phyloP scores from a whole-genome alignment of 2,888 invertebrate genomes.

The Trachelus tabidus region DNA sequence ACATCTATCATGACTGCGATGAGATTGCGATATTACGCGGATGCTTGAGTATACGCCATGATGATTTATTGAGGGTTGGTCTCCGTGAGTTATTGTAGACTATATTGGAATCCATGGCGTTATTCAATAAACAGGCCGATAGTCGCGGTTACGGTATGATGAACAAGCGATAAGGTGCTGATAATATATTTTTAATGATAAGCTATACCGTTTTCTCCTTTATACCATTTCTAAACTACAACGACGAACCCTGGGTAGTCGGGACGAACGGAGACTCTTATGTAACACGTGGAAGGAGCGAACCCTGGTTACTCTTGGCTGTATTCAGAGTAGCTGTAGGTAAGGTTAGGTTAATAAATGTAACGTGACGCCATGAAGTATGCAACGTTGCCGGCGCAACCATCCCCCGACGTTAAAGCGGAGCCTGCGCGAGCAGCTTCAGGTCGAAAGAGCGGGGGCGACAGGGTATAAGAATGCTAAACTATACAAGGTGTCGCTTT shows the following conservation, averaged over 20 bases:
- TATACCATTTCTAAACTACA: neutral
- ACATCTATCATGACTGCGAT: slow-evolving; percentile 1
- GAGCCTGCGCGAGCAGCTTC: slow-evolving; percentile 19
- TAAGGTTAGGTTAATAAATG: slow-evolving; percentile 31
- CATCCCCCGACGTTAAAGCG: slow-evolving; percentile 34
- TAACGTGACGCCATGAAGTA: slow-evolving; percentile 47
- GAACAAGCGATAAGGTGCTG: neutral
- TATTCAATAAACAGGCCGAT: neutral
- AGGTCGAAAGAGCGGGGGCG: slow-evolving; percentile 43
- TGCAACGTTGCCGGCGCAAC: slow-evolving; percentile 51
- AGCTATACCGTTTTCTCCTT: neutral
- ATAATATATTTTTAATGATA: neutral
- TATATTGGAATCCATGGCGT: neutral
- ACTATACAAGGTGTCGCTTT: slow-evolving; percentile 30
- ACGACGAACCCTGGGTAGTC: neutral
- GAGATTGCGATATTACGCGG: neutral
- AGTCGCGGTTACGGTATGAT: neutral
- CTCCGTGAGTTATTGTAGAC: neutral
- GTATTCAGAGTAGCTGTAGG: neutral
- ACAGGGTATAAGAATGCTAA: slow-evolving; percentile 23
- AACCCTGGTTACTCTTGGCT: neutral
- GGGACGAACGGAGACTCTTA: neutral
- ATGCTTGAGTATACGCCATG: neutral
- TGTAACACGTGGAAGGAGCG: neutral
- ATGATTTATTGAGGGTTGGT: neutral